phyloP scores from a whole-genome alignment of 2,797 vertebrate species.

The Galago senegalensis region DNA sequence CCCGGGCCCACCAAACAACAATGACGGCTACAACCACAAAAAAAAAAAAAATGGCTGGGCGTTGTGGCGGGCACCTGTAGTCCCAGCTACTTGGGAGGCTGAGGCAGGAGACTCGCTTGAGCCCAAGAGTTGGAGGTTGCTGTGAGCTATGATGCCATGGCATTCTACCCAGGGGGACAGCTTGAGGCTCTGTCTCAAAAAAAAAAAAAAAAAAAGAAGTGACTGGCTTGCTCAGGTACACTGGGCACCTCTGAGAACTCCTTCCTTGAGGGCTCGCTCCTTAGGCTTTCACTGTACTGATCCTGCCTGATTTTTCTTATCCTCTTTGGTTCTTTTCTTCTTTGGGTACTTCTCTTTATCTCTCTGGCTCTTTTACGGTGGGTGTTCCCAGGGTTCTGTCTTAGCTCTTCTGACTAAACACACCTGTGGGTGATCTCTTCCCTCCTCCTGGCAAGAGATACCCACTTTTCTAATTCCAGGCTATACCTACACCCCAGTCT shows the following conservation, averaged over 20 bases:
- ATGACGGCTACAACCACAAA: no score
- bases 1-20: no score
- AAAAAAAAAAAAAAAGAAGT: not conserved
- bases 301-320: not conserved
- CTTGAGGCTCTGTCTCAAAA: no score
- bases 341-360: not conserved
- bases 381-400: not conserved
- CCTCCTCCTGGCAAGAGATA: not conserved
- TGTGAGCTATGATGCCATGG: no score
- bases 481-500: not conserved
- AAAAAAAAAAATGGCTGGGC: no score
- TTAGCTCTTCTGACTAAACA: not conserved
- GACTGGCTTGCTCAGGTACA: not conserved
- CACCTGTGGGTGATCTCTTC: not conserved
- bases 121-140: no score
- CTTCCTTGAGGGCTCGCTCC: not conserved
- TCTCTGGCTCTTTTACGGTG: not conserved
- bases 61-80: no score
- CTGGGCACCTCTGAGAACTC: not conserved
- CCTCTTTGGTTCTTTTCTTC: not conserved
- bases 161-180: no score
- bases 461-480: not conserved
- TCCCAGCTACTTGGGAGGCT: no score
- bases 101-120: no score
- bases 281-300: not conserved